Percentiles rank a stretch among this genome's conserved stretches.
Conservation (phyloP, 2,888 invertebrate genomes). For the Drosophila putrida region DNA sequence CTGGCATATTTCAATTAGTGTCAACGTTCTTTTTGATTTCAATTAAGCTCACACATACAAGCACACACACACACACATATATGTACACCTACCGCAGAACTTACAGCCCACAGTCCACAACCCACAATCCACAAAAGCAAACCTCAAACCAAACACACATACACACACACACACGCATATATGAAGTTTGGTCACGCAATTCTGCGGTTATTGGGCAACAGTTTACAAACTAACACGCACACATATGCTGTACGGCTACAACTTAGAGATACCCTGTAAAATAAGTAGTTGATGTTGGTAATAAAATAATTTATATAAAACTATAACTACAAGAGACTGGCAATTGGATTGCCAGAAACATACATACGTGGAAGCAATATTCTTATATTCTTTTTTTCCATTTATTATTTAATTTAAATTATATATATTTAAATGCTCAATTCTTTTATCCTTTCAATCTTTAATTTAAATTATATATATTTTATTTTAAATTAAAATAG, state of each 20-base stretch:
- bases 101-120: constrained; percentile 20
- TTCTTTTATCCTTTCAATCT: too few relatives aligned
- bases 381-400: too few relatives aligned
- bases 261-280: constrained; percentile 8
- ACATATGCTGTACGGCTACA: constrained; percentile 1
- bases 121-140: constrained; percentile 21
- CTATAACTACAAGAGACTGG: too few relatives aligned
- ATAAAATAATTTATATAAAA: not conserved
- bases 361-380: too few relatives aligned
- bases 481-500: too few relatives aligned
- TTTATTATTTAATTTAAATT: too few relatives aligned
- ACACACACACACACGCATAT: constrained; percentile 39
- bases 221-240: constrained; percentile 35
- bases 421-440: too few relatives aligned
- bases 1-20: constrained; percentile 77
- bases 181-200: constrained; percentile 73
- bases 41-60: constrained; percentile 34
- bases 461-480: too few relatives aligned
- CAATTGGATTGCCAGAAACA: too few relatives aligned
- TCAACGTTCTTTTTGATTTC: constrained; percentile 67
- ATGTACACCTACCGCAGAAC: constrained; percentile 1
- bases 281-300: not conserved
- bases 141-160: constrained; percentile 26
- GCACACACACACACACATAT: not conserved
- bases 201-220: constrained; percentile 56